phyloP scores from a whole-genome alignment of 2,113 vertebrate species.

The Erythrocercus mccallii region DNA sequence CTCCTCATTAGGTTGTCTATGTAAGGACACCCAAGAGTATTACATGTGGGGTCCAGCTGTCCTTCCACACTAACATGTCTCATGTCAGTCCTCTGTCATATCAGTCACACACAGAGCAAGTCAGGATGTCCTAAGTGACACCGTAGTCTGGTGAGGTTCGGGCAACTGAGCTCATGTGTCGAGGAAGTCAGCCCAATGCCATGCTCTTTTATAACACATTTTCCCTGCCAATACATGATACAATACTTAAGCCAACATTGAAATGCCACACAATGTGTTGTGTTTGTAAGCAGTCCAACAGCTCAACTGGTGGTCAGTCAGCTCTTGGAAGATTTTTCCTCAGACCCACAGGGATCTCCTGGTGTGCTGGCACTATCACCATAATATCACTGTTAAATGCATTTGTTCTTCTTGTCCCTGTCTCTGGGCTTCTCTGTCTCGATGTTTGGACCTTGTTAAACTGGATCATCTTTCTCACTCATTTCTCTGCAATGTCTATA shows the following conservation, averaged over 20 bases:
- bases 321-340: not conserved
- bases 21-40: not conserved
- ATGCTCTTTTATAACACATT: not conserved
- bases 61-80: not conserved
- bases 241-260: not conserved
- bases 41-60: not conserved
- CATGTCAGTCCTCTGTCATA: fast-evolving
- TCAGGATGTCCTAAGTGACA: not conserved
- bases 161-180: not conserved
- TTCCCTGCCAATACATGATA: not conserved
- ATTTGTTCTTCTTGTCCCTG: not conserved
- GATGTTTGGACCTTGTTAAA: not conserved
- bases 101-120: not conserved
- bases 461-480: not conserved
- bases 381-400: not conserved
- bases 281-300: not conserved
- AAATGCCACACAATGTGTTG: not conserved
- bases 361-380: not conserved
- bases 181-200: not conserved
- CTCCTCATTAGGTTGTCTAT: not conserved
- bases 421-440: not conserved
- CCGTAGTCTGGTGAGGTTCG: not conserved
- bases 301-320: not conserved
- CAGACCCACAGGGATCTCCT: not conserved
- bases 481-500: not conserved